Evolutionary conservation across 1,140 invertebrate species (phyloP).

Genomic region (Triops longicaudatus): DNA sequence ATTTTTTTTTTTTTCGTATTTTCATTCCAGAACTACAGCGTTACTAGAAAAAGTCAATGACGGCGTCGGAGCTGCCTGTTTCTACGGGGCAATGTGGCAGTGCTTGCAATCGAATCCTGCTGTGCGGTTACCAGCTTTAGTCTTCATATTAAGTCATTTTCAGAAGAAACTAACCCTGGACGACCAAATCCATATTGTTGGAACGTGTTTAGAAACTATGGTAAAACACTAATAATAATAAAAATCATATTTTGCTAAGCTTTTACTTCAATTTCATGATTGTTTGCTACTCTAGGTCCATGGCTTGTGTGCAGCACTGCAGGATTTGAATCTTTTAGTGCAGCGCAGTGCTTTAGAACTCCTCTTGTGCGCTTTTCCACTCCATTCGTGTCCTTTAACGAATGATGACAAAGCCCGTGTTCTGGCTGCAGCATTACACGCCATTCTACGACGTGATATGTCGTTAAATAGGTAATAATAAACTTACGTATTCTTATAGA

Average conservation of each 20-base stretch:
- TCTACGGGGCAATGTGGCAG: constrained; percentile 85
- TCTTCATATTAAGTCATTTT: constrained; percentile 71
- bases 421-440: constrained; percentile 68
- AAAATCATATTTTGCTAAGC: too few relatives aligned
- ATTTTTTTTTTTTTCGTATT: not conserved
- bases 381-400: constrained; percentile 68
- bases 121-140: constrained; percentile 75
- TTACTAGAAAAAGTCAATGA: constrained; percentile 69
- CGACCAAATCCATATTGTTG: constrained; percentile 78
- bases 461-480: constrained; percentile 66
- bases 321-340: constrained; percentile 73
- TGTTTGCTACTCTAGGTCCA: constrained; percentile 43
- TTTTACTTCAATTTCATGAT: constrained; percentile 23
- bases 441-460: constrained; percentile 82
- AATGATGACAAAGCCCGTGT: constrained; percentile 65
- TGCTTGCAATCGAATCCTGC: constrained; percentile 70
- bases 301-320: constrained; percentile 61
- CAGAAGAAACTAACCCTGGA: constrained; percentile 72
- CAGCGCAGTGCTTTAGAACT: constrained; percentile 81
- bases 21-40: constrained; percentile 55
- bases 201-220: constrained; percentile 75
- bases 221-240: too few relatives aligned
- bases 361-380: constrained; percentile 71
- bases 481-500: too few relatives aligned
- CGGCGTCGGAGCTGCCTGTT: constrained; percentile 66